A percentile compares a stretch with the other conserved stretches of the same genome.
These are phyloP conservation scores for Tragelaphus buxtoni DNA, from an alignment of 2,113 vertebrate genomes.

Conservation along the genomic window DNA sequence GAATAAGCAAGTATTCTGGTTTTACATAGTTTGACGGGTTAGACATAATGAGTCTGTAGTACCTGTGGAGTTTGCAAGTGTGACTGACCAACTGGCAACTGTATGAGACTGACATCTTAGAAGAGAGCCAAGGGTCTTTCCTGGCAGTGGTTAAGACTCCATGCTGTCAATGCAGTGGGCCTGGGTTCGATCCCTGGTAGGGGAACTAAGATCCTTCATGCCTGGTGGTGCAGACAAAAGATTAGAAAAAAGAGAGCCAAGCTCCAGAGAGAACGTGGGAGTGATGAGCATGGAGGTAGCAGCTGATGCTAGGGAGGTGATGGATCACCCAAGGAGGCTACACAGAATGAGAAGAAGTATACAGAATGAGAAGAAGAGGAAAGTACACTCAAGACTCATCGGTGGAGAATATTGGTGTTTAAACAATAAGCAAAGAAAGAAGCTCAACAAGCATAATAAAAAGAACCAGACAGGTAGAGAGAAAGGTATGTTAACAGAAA, in stretches of 20 bases:
- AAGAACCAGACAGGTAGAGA: not conserved
- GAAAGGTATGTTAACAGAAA: not conserved
- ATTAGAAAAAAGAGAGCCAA: not conserved
- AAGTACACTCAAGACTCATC: not conserved
- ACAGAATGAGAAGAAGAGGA: not conserved
- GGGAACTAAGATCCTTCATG: not conserved
- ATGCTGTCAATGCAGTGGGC: not conserved
- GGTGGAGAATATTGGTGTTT: not conserved
- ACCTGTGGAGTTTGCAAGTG: not conserved
- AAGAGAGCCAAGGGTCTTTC: not conserved
- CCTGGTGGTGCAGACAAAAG: not conserved
- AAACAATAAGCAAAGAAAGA: not conserved
- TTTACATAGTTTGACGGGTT: not conserved
- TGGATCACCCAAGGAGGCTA: not conserved
- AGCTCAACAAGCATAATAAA: not conserved
- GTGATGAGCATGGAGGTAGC: not conserved
- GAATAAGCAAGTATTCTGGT: not conserved
- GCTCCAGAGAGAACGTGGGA: not conserved
- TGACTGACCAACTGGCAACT: not conserved
- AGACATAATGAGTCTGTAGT: not conserved
- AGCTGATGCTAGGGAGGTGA: not conserved
- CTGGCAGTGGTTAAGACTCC: not conserved
- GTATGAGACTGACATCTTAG: not conserved
- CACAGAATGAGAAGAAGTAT: not conserved
- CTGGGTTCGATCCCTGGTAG: not conserved